Base-by-base conservation (phyloP, 2,113 vertebrate species). In the Paedocypris sp. region DNA sequence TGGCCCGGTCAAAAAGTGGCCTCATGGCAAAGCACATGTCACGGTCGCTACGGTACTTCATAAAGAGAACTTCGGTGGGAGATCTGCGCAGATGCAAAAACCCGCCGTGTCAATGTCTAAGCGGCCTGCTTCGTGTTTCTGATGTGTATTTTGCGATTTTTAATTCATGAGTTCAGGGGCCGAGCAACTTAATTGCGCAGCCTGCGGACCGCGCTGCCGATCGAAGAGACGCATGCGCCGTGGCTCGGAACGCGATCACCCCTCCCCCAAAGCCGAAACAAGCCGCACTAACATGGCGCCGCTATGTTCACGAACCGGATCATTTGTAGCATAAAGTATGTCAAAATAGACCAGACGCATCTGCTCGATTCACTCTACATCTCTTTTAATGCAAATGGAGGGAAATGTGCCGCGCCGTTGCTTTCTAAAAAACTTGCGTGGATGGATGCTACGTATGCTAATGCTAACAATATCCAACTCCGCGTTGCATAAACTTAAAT, bases 281-380 rank as follows among this genome's bases (percentile, higher is more conserved):
- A 54, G 60, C 79, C 80, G 73, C 72, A 76, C 80, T 83, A 95
- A 91, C 89, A 92, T 93, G 91, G 91, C 90, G 92, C 85, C 87
- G 72, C 67, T 50, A 80, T 83, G 80, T 82, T 82, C 82, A 76
- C 80, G 73, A 84, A 80, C 68, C 71, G 69, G 61, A 80, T 72
- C 73, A 65, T 57, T 79, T 76, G 72, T 41, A 19, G 49, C 15
- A 25, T 29, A 13, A 57, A 58, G 31, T 22, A 16, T 15, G 22
- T 4, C 1, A 4, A 9, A 3, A 13, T 22, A 23, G 7, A 45
- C 26, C 7, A 58, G 16, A 23, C 20, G 4, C 10, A 20, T n/a
- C n/a, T n/a, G n/a, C n/a, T n/a, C n/a, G n/a, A n/a, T n/a, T n/a
- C n/a, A n/a, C n/a, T n/a, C n/a, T n/a, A n/a, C n/a, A n/a, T n/a